These are phyloP conservation scores for Drosophila punjabiensis DNA, from an alignment of 1,140 invertebrate genomes.

Conservation along the genomic window DNA sequence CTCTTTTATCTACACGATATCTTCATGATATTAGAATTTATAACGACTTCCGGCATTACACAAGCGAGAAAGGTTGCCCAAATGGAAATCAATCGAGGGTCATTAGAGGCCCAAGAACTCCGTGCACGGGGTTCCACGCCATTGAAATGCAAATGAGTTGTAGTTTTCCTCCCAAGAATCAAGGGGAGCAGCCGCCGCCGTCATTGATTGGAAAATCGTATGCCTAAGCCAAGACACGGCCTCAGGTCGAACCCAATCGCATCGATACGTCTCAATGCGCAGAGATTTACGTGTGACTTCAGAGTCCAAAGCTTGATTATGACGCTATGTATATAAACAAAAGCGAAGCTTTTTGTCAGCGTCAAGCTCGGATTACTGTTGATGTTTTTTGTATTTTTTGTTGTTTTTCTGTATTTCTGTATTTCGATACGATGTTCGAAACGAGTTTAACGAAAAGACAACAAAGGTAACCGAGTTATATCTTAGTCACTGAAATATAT, in stretches of 20 bases:
- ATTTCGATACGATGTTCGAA: conserved; percentile 44
- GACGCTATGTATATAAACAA: conserved; percentile 48
- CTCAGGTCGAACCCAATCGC: conserved; percentile 8
- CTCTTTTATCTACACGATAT: conserved; percentile 26
- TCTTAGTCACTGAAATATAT: conserved; percentile 38
- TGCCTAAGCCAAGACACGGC: conserved; percentile 11
- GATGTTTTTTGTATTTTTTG: conserved; percentile 21
- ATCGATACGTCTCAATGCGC: conserved; percentile 43
- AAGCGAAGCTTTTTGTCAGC: conserved; percentile 52
- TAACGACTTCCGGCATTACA: conserved; percentile 51
- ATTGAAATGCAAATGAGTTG: conserved; percentile 55
- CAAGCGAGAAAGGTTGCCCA: conserved; percentile 21
- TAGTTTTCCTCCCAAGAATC: conserved; percentile 18
- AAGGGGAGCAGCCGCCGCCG: not conserved
- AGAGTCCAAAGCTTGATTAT: conserved; percentile 43
- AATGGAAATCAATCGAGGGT: conserved; percentile 35
- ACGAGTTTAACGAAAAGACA: conserved; percentile 42
- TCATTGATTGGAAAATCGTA: conserved; percentile 37
- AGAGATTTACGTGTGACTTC: conserved; percentile 37
- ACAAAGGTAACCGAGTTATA: conserved; percentile 23
- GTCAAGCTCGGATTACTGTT: conserved; percentile 45
- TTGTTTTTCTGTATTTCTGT: conserved; percentile 11
- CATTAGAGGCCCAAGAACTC: conserved; percentile 22
- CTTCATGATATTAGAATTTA: conserved; percentile 25
- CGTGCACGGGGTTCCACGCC: conserved; percentile 20